Conservation (phyloP, 37 sponge, comb jelly and placozoan species). For the Hormiphora californensis region DNA sequence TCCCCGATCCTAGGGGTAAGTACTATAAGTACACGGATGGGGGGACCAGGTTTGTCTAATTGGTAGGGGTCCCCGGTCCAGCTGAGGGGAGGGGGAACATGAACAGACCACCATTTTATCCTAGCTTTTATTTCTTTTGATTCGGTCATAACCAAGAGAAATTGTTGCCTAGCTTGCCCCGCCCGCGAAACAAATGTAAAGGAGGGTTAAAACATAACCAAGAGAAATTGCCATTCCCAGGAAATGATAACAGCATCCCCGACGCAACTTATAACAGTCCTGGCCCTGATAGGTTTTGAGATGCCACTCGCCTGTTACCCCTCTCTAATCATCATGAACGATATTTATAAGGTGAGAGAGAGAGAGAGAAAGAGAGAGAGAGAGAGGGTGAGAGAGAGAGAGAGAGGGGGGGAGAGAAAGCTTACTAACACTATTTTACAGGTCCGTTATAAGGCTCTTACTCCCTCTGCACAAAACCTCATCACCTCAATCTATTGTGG, state of each 20-base stretch:
- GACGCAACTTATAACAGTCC: not conserved
- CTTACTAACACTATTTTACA: not conserved
- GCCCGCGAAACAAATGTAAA: no score
- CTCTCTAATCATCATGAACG: slow-evolving; percentile 1
- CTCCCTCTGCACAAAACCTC: slow-evolving; percentile 20
- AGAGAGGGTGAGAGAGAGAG: not conserved
- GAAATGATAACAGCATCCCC: not conserved
- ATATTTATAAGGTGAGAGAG: not conserved
- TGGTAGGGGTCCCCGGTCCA: no score
- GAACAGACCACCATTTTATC: no score
- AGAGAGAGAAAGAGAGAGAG: no score
- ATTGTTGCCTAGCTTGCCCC: no score
- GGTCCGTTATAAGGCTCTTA: not conserved
- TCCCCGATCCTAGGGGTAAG: slow-evolving; percentile 13
- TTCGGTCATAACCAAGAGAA: no score
- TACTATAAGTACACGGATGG: no score
- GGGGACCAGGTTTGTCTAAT: no score
- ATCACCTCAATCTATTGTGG: slow-evolving; percentile 44
- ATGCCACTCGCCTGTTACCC: slow-evolving; percentile 41
- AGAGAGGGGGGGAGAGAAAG: not conserved
- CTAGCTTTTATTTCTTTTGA: no score
- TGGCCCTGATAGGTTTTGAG: slow-evolving; percentile 7
- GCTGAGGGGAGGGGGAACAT: no score
- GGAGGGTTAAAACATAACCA: no score
- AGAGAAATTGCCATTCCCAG: no score